These are phyloP conservation scores for Bombus fervidus DNA, from an alignment of 1,140 invertebrate genomes.

Conservation along the genomic window DNA sequence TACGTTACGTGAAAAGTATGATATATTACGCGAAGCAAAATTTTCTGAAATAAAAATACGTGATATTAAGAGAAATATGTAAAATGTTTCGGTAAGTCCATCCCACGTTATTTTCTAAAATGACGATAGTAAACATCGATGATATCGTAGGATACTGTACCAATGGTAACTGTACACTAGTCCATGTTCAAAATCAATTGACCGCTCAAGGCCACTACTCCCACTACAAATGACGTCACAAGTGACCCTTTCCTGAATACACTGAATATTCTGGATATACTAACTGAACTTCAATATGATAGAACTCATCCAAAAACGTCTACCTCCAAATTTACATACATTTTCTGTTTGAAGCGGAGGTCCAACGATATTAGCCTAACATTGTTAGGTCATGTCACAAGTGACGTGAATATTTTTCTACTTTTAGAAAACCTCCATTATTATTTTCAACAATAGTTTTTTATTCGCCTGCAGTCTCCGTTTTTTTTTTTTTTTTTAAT, in stretches of 20 bases:
- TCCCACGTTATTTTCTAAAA: background rate
- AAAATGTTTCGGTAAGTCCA: background rate
- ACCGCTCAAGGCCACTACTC: constrained; percentile 1
- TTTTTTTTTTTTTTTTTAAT: background rate
- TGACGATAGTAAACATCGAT: background rate
- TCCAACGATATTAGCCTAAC: background rate
- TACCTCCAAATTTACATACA: background rate
- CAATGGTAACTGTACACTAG: background rate
- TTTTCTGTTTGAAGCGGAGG: background rate
- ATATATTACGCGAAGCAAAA: background rate
- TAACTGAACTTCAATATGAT: background rate
- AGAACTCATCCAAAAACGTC: background rate
- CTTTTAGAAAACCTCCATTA: too few species aligned
- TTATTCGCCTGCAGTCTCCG: too few species aligned
- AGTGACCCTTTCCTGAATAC: constrained; percentile 2
- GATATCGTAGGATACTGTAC: background rate
- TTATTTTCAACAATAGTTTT: too few species aligned
- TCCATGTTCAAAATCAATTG: constrained; percentile 12
- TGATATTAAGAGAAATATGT: background rate
- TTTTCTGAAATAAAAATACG: background rate
- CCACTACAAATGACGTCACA: constrained; percentile 9
- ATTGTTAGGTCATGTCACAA: background rate
- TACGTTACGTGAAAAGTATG: background rate
- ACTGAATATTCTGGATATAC: background rate
- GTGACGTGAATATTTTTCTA: background rate